These are phyloP conservation scores for Achatina immaculata DNA, from an alignment of 1,140 invertebrate species.

Conservation along the genomic window DNA sequence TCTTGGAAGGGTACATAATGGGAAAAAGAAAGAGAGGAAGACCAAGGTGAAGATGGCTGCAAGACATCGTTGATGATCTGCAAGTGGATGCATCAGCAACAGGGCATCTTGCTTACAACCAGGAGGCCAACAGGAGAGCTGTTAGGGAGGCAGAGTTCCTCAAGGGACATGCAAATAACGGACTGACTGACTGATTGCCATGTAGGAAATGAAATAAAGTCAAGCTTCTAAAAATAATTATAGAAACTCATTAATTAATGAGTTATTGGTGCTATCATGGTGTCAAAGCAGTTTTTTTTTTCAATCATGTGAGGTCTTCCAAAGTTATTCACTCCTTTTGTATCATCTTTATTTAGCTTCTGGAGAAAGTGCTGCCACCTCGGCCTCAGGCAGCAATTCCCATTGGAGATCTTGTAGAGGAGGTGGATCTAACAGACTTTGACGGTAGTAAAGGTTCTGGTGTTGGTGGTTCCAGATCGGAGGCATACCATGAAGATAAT, in stretches of 20 bases:
- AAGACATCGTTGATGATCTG: no score
- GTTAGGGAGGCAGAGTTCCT: no score
- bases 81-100: no score
- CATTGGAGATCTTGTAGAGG: conserved; percentile 82
- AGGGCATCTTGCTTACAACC: no score
- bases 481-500: conserved; percentile 75
- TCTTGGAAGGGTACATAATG: no score
- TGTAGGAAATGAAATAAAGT: no score
- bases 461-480: conserved; percentile 77
- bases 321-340: background rate
- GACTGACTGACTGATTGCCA: background rate
- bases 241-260: background rate
- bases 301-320: background rate
- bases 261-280: background rate
- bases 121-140: no score
- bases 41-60: no score
- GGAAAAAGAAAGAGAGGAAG: no score
- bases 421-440: conserved; percentile 85
- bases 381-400: conserved; percentile 79
- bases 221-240: no score
- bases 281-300: background rate
- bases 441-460: conserved; percentile 75
- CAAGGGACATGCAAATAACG: no score
- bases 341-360: no score
- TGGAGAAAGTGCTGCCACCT: conserved; percentile 81